These are phyloP conservation scores for Drosophila funebris DNA, from an alignment of 1,140 invertebrate species.

Conservation along the genomic window DNA sequence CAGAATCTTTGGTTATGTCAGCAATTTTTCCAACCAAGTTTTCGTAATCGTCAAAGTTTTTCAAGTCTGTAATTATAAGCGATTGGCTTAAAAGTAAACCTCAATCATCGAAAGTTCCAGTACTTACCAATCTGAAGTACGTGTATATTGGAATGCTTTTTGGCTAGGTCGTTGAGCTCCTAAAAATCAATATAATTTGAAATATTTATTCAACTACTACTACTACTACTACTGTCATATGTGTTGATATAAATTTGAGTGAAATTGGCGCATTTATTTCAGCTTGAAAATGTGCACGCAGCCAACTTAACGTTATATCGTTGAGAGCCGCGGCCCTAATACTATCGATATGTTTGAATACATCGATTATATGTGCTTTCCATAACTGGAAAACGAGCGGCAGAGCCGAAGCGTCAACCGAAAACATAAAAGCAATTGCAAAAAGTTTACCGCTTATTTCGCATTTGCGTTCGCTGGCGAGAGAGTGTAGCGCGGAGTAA, in stretches of 20 bases:
- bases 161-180: conserved; percentile 87
- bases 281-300: neutral
- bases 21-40: conserved; percentile 86
- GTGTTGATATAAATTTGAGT: neutral
- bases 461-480: conserved; percentile 59
- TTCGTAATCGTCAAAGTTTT: conserved; percentile 86
- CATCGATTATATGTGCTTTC: conserved; percentile 17
- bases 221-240: no score
- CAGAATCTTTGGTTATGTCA: conserved; percentile 87
- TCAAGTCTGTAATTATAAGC: conserved; percentile 86
- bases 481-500: conserved; percentile 28
- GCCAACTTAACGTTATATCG: neutral
- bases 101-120: neutral
- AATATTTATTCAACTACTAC: neutral
- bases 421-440: conserved; percentile 75
- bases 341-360: neutral
- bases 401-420: conserved; percentile 29
- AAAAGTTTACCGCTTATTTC: conserved; percentile 75
- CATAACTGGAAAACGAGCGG: conserved; percentile 40
- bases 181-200: conserved; percentile 68
- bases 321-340: neutral
- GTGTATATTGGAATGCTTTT: conserved; percentile 86
- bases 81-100: neutral
- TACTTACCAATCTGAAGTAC: conserved; percentile 88
- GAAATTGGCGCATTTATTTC: neutral